Conservation (phyloP, 1,140 invertebrate genomes). For the Caenorhabditis remanei region DNA sequence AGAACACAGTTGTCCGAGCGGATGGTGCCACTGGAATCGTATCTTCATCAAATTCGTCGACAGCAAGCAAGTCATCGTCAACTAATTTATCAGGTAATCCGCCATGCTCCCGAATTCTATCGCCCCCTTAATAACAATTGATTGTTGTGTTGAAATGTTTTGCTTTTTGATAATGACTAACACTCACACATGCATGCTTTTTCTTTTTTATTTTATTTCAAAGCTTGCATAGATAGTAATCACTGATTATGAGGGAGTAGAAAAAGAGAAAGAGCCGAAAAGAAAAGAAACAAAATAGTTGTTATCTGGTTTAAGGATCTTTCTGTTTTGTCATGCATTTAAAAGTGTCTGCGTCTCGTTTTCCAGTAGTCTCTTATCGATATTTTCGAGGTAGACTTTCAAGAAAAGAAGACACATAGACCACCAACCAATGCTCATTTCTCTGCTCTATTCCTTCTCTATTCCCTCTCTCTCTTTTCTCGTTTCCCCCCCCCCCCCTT, state of each 20-base stretch:
- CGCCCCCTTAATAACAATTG: background rate
- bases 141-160: background rate
- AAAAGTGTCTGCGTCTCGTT: background rate
- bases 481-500: background rate
- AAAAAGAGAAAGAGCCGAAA: background rate
- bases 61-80: conserved; percentile 48
- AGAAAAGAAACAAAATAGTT: background rate
- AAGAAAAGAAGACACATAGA: conserved; percentile 21
- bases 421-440: background rate
- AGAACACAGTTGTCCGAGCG: conserved; percentile 77
- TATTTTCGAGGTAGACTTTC: conserved; percentile 23
- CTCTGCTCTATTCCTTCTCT: background rate
- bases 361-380: background rate
- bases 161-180: background rate
- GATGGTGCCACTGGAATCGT: conserved; percentile 61
- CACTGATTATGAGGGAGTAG: background rate
- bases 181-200: background rate
- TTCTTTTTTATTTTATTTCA: too few species aligned
- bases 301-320: conserved; percentile 32
- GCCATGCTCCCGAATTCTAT: background rate
- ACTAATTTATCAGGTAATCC: conserved; percentile 31
- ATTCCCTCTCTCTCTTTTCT: background rate
- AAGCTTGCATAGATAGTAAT: background rate
- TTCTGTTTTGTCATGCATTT: background rate
- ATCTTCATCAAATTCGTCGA: conserved; percentile 32